Base-by-base conservation (phyloP, 2,113 vertebrate genomes). In the Eira barbara region DNA sequence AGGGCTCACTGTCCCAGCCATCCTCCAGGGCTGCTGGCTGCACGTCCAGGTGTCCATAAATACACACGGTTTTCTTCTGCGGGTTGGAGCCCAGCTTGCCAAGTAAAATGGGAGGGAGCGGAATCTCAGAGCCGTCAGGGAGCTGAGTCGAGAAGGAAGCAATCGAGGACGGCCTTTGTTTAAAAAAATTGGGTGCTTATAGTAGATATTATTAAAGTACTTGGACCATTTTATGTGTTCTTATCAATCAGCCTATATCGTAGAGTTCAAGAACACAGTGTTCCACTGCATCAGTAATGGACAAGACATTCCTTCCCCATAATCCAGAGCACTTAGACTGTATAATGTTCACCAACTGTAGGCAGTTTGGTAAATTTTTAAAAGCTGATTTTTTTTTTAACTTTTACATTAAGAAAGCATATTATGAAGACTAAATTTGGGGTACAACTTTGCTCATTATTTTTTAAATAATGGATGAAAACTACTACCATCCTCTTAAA, bases 11-110 rank as follows among this genome's bases (percentile, higher is more conserved):
- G 63, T 99, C 99, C 99, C 99, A 99, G 90, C 99, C 99, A 0
- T 99, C 99, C 3, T 98, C 98, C 7, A 99, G 93, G 15, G 97
- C 98, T 0, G 99, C 99, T 3, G 99, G 99, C 96, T 99, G 99
- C 69, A 99, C 99, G 20, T 99, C 99, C 84, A 99, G 98, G 88
- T 99, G 99, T 8, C 99, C 99, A 0, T 99, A 99, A 0, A 99
- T 98, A 79, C 99, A 99, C 59, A 99, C 99, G 0, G 99, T 99
- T 97, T 99, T 99, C 98, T 99, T 99, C 71, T 1, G 6, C 0
- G 99, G 99, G 98, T 99, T 99, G 0, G 99, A 99, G 45, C 99
- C 99, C 84, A 99, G 97, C 2, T 88, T 98, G 21, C 99, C 99
- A 29, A 99, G 98, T 59, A 99, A 45, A 71, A 99, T 99, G 15